Conservation (phyloP, 2,113 vertebrate genomes). For the Cyanocitta stelleri region DNA sequence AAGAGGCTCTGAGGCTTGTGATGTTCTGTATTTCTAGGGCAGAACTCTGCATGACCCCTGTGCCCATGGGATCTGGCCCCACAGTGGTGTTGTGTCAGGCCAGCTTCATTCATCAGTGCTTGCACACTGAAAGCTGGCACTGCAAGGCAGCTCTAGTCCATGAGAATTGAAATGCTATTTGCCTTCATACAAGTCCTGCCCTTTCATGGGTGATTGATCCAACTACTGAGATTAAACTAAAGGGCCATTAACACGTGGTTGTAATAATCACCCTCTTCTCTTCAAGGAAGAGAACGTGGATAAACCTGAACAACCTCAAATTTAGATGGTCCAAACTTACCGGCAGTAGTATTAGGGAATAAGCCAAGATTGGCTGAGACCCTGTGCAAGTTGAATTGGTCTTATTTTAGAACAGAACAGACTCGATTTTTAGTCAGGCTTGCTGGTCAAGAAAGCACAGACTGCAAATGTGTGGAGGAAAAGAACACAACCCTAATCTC, state of each 20-base stretch:
- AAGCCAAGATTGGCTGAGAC: neutral
- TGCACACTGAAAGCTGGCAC: neutral
- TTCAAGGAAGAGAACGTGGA: neutral
- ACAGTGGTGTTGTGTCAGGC: neutral
- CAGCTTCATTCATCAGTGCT: neutral
- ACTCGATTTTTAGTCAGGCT: neutral
- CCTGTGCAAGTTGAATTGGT: neutral
- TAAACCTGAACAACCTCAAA: neutral
- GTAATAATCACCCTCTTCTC: neutral
- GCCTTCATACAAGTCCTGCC: neutral
- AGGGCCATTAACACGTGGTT: neutral
- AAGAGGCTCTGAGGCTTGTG: neutral
- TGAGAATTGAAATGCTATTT: neutral
- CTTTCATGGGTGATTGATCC: neutral
- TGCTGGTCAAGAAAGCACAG: neutral
- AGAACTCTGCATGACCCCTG: neutral
- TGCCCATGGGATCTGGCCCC: neutral
- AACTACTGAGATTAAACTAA: neutral
- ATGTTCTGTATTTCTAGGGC: neutral
- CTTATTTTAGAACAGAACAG: neutral
- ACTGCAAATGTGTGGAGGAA: neutral
- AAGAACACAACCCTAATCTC: rapidly evolving
- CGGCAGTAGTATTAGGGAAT: neutral
- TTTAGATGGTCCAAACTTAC: neutral
- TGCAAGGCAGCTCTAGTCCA: neutral